These are phyloP conservation scores for Phymastichus coffea DNA, from an alignment of 1,140 invertebrate species.

Conservation along the genomic window DNA sequence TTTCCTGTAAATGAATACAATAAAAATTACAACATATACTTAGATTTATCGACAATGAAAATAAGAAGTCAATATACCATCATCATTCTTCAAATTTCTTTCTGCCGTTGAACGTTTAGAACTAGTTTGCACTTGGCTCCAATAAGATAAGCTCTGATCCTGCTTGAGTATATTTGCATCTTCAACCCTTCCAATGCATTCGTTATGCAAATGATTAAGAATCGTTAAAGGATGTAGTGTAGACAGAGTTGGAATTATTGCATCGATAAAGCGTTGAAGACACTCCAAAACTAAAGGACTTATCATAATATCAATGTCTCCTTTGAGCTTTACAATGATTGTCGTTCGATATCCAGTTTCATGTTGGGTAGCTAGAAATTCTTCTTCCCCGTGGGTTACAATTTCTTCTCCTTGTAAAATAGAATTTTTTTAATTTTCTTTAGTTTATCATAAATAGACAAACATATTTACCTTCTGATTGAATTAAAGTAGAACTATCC, in stretches of 20 bases:
- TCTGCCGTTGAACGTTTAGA: slow-evolving; percentile 63
- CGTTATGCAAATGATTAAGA: slow-evolving; percentile 84
- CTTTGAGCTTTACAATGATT: slow-evolving; percentile 76
- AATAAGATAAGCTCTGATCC: slow-evolving; percentile 70
- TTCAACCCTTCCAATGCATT: slow-evolving; percentile 82
- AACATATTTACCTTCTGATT: slow-evolving; percentile 49
- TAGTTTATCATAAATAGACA: background rate
- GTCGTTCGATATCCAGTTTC: slow-evolving; percentile 72
- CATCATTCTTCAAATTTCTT: slow-evolving; percentile 57
- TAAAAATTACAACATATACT: background rate
- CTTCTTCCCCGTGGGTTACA: slow-evolving; percentile 57
- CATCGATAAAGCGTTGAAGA: slow-evolving; percentile 86
- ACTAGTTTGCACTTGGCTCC: slow-evolving; percentile 65
- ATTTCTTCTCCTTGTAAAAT: slow-evolving; percentile 46
- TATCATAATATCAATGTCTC: slow-evolving; percentile 87
- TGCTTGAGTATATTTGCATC: slow-evolving; percentile 86
- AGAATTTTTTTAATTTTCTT: slow-evolving; percentile 21
- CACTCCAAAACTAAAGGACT: slow-evolving; percentile 90
- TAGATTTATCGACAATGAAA: slow-evolving; percentile 4
- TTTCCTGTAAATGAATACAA: slow-evolving; percentile 39
- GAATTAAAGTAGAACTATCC: slow-evolving; percentile 59
- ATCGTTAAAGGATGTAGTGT: slow-evolving; percentile 86
- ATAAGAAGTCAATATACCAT: slow-evolving; percentile 40
- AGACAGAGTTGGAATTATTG: slow-evolving; percentile 81
- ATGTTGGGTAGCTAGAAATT: slow-evolving; percentile 63